Conservation (phyloP, 2,113 vertebrate species). For the Sceloporus undulatus region DNA sequence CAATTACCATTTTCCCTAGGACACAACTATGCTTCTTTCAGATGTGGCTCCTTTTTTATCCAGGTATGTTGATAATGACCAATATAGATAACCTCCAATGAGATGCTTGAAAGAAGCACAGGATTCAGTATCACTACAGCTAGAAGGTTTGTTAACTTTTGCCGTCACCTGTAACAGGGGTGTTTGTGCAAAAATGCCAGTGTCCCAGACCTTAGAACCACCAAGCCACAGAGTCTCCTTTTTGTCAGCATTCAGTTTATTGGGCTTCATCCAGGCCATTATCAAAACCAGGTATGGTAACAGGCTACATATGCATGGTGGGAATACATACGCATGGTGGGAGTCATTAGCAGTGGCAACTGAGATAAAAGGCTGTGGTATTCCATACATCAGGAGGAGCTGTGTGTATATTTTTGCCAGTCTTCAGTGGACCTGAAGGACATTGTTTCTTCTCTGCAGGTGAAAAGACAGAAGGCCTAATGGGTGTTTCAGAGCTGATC, state of each 20-base stretch:
- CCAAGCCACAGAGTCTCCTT: not conserved
- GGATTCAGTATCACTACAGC: not conserved
- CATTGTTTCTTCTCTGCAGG: slow-evolving; percentile 76
- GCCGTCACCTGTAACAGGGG: no score
- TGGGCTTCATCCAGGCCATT: not conserved
- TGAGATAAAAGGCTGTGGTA: not conserved
- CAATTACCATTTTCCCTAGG: not conserved
- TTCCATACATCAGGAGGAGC: not conserved
- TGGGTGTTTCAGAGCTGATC: slow-evolving; percentile 97
- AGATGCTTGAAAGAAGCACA: not conserved
- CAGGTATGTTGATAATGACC: not conserved
- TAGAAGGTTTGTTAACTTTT: not conserved
- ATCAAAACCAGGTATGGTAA: not conserved
- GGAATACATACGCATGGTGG: not conserved
- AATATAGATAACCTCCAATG: not conserved
- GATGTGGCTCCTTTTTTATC: not conserved
- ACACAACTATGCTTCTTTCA: not conserved
- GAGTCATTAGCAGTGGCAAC: not conserved
- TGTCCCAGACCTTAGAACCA: not conserved
- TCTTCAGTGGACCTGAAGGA: not conserved
- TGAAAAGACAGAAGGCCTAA: slow-evolving; percentile 96
- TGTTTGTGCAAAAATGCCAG: no score
- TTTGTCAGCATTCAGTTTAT: not conserved
- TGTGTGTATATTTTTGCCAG: slow-evolving; percentile 4
- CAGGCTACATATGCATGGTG: not conserved